phyloP scores from a whole-genome alignment of 2,113 vertebrate species.

The Scomber japonicus region DNA sequence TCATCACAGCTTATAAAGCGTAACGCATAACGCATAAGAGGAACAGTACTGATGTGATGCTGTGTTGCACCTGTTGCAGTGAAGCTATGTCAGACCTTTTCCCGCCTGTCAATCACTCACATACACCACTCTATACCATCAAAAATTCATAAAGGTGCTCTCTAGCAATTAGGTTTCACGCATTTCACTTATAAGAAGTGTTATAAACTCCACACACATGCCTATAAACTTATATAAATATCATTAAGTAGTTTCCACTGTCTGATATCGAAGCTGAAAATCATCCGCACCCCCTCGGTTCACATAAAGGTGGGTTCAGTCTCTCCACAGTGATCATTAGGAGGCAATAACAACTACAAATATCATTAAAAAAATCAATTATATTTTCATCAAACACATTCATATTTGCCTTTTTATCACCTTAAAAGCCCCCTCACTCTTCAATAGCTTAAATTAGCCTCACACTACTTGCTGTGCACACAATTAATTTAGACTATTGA shows the following conservation, averaged over 20 bases:
- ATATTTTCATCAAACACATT: background rate
- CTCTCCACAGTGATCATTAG: background rate
- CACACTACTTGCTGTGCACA: slow-evolving; percentile 9
- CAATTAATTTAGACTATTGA: slow-evolving; percentile 17
- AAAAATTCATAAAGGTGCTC: slow-evolving; percentile 11
- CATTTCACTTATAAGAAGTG: background rate
- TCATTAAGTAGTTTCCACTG: background rate
- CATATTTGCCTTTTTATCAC: slow-evolving; percentile 7
- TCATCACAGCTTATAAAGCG: background rate
- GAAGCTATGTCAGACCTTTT: background rate
- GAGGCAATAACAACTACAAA: background rate
- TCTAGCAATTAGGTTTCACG: background rate
- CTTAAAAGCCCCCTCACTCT: background rate
- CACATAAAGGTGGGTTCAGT: background rate
- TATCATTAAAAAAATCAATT: slow-evolving; percentile 18
- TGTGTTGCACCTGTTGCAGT: slow-evolving; percentile 55
- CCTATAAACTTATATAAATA: slow-evolving; percentile 27
- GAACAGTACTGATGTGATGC: background rate
- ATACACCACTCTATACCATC: background rate
- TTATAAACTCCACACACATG: slow-evolving; percentile 16
- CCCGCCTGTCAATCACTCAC: background rate
- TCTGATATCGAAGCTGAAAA: background rate
- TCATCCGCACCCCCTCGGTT: background rate
- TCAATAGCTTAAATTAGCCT: slow-evolving; percentile 11
- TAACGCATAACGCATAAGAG: slow-evolving; percentile 26